Evolutionary conservation across 1,140 invertebrate genomes (phyloP), one percentile per base, ranked within the genome.

Genomic region (Brachionus sp.): DNA sequence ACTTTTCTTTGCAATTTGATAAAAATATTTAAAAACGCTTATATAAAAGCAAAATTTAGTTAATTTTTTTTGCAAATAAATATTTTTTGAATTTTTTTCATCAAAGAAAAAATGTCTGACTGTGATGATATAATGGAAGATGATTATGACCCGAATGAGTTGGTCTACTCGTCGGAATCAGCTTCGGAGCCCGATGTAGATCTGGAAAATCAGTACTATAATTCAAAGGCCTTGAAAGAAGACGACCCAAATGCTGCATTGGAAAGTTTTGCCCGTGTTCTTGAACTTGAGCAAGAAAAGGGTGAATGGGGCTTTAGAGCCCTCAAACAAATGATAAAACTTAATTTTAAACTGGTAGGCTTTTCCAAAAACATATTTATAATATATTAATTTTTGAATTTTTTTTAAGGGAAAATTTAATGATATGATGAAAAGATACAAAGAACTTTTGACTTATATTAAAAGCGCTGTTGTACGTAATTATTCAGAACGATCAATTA

Each of bases 241-340:
- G 96, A 98, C 90, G 94, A 97, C 88, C 97, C 96, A 0, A 93
- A 93, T 86, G 92, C 92, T 19, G 97, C 97, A 2, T 88, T 99
- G 64, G 91, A 93, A 84, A 97, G 95, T 86, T 99, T 99, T 90
- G 95, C 98, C 88, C 97, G 96, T 89, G 91, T 92, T 64, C 13
- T 77, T 1, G 57, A 64, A 33, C n/a, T 83, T 1, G 83, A 77
- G 53, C 39, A 82, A 68, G 96, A 98, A 85, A 99, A 99, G 90
- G 97, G 97, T 66, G 98, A 99, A 92, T 99, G 97, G 97, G 98
- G 98, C 0, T 99, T 99, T 87, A 99, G 98, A 91, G 97, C 98
- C n/a, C 91, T 99, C 1, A 99, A 99, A 89, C 98, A 99, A 89
- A 99, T 99, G 97, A 98, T 99, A 62, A 99, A 99, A 91, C 98